These are phyloP conservation scores for Psittacus erithacus DNA, from an alignment of 2,113 vertebrate species.

Conservation along the genomic window DNA sequence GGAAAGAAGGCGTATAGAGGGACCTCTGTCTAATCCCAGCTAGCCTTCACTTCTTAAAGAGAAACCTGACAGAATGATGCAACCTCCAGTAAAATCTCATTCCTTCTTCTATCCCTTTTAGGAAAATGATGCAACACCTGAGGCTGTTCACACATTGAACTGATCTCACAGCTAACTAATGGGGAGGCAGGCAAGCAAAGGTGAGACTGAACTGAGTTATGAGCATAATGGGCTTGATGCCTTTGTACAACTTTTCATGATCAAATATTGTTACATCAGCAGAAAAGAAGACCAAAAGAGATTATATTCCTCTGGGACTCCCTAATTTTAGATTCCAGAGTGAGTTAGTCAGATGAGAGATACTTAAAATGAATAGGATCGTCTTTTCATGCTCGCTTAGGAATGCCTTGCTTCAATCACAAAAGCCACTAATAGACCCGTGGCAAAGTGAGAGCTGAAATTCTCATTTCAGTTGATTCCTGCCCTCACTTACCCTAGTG, in stretches of 20 bases:
- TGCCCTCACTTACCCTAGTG: background rate
- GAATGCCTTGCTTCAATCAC: background rate
- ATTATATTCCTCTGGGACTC: background rate
- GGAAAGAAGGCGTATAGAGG: background rate
- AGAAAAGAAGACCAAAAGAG: background rate
- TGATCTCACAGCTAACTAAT: background rate
- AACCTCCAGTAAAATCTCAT: background rate
- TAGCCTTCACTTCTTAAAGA: background rate
- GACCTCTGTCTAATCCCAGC: background rate
- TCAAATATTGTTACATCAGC: background rate
- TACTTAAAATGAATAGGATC: background rate
- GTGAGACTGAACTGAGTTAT: background rate
- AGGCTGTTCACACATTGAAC: background rate
- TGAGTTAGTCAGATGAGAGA: conserved; percentile 16
- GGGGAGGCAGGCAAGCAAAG: background rate
- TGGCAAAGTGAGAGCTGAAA: background rate
- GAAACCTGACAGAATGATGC: background rate
- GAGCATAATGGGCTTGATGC: background rate
- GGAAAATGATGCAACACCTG: background rate
- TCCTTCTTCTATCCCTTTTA: background rate
- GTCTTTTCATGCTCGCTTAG: background rate
- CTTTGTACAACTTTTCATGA: background rate
- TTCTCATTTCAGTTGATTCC: background rate
- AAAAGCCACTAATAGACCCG: background rate
- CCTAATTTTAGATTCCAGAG: conserved; percentile 27